Conservation (phyloP, 2,113 vertebrate species). For the Semnornis frantzii region DNA sequence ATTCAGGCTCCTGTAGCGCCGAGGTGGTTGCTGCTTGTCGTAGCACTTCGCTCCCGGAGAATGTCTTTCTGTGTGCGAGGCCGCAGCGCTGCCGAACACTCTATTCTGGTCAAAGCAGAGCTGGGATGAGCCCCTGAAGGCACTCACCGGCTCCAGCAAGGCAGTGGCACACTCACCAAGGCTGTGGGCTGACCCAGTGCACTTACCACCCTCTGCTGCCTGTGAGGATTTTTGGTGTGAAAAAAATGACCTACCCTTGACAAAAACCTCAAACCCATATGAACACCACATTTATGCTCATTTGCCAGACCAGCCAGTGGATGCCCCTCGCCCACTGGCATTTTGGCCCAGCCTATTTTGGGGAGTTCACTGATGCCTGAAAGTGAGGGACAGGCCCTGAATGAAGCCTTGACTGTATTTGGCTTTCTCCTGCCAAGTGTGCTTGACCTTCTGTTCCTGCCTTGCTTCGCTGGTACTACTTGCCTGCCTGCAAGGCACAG, state of each 20-base stretch:
- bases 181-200: not conserved
- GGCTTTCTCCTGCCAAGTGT: not conserved
- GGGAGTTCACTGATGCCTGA: accelerated
- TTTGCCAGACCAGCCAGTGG: not conserved
- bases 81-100: accelerated
- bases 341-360: not conserved
- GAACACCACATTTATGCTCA: not conserved
- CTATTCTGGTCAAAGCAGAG: not conserved
- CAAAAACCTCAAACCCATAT: not conserved
- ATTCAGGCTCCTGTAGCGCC: not conserved
- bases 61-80: not conserved
- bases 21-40: not conserved
- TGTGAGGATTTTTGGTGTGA: not conserved
- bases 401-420: not conserved
- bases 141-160: not conserved
- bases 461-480: accelerated
- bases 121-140: not conserved
- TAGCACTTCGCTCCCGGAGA: not conserved
- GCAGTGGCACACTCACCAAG: accelerated
- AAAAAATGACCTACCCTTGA: not conserved
- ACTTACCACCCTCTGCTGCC: not conserved
- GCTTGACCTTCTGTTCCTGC: accelerated
- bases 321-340: not conserved
- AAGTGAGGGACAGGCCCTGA: accelerated
- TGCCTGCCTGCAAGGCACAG: accelerated